Evolutionary conservation across 2,113 vertebrate species (phyloP).

Genomic region (Colossoma macropomum): DNA sequence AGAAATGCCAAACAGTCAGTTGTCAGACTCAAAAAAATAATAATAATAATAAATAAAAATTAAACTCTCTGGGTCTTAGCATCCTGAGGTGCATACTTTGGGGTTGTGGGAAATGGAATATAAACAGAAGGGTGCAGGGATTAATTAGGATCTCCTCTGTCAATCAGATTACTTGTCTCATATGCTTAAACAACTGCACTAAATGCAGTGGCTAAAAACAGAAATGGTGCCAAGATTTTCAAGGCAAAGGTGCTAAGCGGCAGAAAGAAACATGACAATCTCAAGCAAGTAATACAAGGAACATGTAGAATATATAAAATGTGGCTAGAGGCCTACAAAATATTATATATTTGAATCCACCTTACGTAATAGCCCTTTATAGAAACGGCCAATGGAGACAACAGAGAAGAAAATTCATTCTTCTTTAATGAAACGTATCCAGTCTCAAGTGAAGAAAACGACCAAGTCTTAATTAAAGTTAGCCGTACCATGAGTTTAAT

Average conservation of each 20-base stretch:
- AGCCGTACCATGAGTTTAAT: too few relatives aligned
- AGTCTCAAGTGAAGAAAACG: too few relatives aligned
- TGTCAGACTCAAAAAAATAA: too few relatives aligned
- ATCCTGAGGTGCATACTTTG: not conserved
- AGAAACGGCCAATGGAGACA: too few relatives aligned
- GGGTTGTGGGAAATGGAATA: not conserved
- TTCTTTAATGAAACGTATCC: too few relatives aligned
- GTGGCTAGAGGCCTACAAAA: not conserved
- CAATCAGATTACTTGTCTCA: not conserved
- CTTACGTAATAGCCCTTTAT: too few relatives aligned
- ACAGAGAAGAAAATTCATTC: too few relatives aligned
- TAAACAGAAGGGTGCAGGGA: not conserved
- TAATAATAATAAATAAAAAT: not conserved
- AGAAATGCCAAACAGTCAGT: too few relatives aligned
- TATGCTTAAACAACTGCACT: not conserved
- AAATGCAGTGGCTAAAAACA: not conserved
- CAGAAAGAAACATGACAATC: not conserved
- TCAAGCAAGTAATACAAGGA: not conserved
- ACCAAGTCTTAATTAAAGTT: too few relatives aligned
- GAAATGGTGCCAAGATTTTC: slow-evolving; percentile 1
- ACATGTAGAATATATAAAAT: not conserved
- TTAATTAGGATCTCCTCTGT: not conserved
- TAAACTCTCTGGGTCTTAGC: not conserved
- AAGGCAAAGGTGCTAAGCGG: not conserved
- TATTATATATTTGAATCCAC: too few relatives aligned